Evolutionary conservation across 1,140 invertebrate species (phyloP), one percentile per base, ranked within the genome.

Genomic region (Bombus pascuorum): DNA sequence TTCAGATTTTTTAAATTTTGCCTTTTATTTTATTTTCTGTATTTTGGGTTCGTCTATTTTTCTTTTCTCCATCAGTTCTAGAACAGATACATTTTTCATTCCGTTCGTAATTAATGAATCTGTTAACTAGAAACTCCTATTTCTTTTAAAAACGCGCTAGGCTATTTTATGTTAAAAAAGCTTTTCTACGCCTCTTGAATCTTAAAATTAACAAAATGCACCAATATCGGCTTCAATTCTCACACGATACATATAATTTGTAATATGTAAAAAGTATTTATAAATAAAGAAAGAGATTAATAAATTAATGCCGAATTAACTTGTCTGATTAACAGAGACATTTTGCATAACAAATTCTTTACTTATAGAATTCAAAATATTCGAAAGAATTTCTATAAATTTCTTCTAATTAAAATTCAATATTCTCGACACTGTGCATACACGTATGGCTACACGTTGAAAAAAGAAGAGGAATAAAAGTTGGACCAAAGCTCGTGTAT

Each of bases 381-480:
- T 47, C 9, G n/a, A 47, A 53, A 22, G 1, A 22, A 53, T 22
- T 22, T 53, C 5, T 53, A 6, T 53, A 53, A 1, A 10, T 73
- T 22, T 5, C 3, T 32, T 4, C n/a, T n/a, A 73, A 75, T 75
- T 34, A 53, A 34, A 34, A 53, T 8, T 28, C n/a, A 10, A 74
- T 74, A 53, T 74, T 25, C 15, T 15, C 8, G 15, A 9, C 25
- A 32, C 4, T 42, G 10, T 18, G 15, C 10, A 28, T 13, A 32
- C n/a, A 25, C 22, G 37, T 13, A 9, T 32, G 42, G 15, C 25
- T 12, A 28, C 3, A 12, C 5, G 12, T 39, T 47, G 25, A 68
- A 57, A 71, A 72, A 53, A 70, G 42, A 59, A 37, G 34, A 57
- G 32, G 39, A 53, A 70, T 13, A 47, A 70, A 80, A 80, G 65